Evolutionary conservation across 1,140 invertebrate species (phyloP).

Genomic region (Trichonephila clavata): DNA sequence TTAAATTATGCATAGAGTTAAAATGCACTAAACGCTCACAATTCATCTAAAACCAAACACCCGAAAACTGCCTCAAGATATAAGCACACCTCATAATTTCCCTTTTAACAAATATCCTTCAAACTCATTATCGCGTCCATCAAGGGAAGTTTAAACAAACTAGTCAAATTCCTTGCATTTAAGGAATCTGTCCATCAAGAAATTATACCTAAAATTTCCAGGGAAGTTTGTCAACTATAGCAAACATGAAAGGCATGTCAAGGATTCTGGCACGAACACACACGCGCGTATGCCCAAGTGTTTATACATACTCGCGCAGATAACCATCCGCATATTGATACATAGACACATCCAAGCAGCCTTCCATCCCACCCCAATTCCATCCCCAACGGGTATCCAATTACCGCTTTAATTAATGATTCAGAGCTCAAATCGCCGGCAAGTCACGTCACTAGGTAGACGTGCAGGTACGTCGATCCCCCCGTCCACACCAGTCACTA

Average conservation of each 20-base stretch:
- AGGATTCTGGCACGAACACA: constrained; percentile 15
- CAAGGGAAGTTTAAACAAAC: background rate
- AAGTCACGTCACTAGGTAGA: constrained; percentile 65
- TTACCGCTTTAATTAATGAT: constrained; percentile 76
- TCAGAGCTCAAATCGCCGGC: constrained; percentile 62
- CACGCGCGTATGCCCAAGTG: constrained; percentile 17
- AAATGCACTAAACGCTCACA: background rate
- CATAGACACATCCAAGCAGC: constrained; percentile 14
- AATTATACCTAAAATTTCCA: constrained; percentile 5
- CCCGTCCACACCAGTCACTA: background rate
- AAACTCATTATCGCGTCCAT: background rate
- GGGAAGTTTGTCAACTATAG: background rate
- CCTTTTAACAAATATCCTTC: background rate
- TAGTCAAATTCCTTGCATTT: background rate
- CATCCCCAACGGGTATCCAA: constrained; percentile 51
- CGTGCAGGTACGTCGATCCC: background rate
- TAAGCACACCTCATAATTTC: background rate
- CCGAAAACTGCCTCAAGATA: background rate
- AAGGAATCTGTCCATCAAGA: background rate
- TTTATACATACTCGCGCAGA: constrained; percentile 34
- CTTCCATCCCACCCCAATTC: background rate
- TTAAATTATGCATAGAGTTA: too few relatives aligned
- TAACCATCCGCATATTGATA: constrained; percentile 41
- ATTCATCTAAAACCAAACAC: background rate
- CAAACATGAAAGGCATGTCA: constrained; percentile 16